Evolutionary conservation across 2,888 invertebrate species (phyloP), one percentile per base, ranked within the genome.

Genomic region (Parthenolecanium corni): DNA sequence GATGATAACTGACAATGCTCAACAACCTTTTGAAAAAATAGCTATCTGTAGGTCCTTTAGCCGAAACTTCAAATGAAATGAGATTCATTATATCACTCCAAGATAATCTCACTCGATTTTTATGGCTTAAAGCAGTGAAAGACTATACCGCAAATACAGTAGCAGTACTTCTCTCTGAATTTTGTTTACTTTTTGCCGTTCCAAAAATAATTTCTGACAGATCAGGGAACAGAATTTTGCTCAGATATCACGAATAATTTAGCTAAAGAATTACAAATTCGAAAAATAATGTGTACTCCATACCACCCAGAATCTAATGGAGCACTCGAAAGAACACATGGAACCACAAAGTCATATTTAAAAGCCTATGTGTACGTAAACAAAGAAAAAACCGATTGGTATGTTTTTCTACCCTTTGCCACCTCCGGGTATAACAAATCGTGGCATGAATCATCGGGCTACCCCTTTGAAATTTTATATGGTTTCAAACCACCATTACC

Each of bases 21-120:
- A 40, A 2, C 14, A 40, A 40, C 40, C 40, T 40, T 40, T 40
- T 40, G 14, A 40, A 2, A 40, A 40, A 40, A 40, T 40, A 40
- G 2, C 40, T 14, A 2, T 40, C n/a, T 31, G 52, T 52, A n/a
- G 52, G 52, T 4, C 52, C 52, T n/a, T 18, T 52, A 16, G 31
- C 52, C 1, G 5, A 31, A n/a, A n/a, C n/a, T 9, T 31, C 52
- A 11, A 25, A n/a, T 31, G 52, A 36, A 4, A 52, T 31, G 2
- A 3, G 16, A 52, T 5, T 31, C 16, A 3, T 36, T 4, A 18
- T 52, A 11, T 31, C 52, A 11, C 11, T 52, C 2, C 52, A 52
- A 52, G 52, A 52, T 25, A 16, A 52, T 5, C 23, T 51, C 2
- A 51, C 51, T 23, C 20, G 23, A 51, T 51, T 51, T 51, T 21